These are phyloP conservation scores for Corydoras sp. DNA, from an alignment of 2,113 vertebrate genomes.

Conservation along the genomic window DNA sequence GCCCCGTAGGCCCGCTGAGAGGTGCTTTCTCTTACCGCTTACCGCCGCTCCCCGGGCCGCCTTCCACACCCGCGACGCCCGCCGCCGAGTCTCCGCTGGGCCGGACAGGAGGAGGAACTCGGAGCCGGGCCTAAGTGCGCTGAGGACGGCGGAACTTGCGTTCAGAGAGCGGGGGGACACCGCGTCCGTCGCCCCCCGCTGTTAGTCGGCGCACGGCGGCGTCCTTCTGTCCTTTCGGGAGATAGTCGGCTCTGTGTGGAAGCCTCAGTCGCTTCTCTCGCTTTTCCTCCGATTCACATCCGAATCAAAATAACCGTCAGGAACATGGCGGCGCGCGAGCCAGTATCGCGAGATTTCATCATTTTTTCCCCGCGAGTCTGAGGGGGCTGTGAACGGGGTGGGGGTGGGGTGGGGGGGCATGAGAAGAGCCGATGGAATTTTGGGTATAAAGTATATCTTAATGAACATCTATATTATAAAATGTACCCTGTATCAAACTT, in stretches of 20 bases:
- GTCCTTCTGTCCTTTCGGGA: conserved; percentile 29
- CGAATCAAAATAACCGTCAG: conserved; percentile 87
- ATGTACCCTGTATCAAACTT: no score
- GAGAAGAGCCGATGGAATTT: not conserved
- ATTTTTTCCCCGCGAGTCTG: conserved; percentile 7
- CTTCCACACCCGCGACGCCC: conserved; percentile 64
- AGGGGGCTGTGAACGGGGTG: not conserved
- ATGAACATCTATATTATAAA: no score
- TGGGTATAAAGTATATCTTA: no score
- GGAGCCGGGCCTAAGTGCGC: conserved; percentile 62
- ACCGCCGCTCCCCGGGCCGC: conserved; percentile 73
- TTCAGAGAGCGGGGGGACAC: conserved; percentile 43
- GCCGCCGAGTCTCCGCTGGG: conserved; percentile 67
- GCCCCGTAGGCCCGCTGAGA: conserved; percentile 54
- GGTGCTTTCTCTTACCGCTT: conserved; percentile 54
- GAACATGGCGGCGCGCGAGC: conserved; percentile 82
- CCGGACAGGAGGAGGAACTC: conserved; percentile 56
- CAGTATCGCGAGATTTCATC: conserved; percentile 73
- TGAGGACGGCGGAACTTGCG: conserved; percentile 33
- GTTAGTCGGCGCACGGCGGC: conserved; percentile 47
- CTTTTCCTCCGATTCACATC: conserved; percentile 59
- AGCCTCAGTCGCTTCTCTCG: conserved; percentile 43
- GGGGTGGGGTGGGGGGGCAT: conserved; percentile 28
- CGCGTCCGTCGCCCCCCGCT: conserved; percentile 43
- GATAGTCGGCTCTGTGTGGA: conserved; percentile 39